Base-by-base conservation (phyloP, 2,113 vertebrate species). In the Microcebus jonahi region DNA sequence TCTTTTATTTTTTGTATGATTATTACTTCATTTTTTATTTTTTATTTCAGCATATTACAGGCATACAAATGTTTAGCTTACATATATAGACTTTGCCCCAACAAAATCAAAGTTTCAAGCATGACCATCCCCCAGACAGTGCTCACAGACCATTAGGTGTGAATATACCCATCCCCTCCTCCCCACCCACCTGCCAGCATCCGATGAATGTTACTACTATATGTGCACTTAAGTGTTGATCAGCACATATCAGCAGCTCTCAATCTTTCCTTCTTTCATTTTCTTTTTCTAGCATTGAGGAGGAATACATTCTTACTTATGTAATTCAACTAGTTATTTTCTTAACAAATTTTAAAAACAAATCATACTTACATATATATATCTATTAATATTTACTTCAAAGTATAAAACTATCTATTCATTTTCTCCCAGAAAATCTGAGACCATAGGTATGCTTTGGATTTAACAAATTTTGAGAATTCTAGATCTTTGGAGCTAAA, bases 401-500 rank as follows among this genome's bases (percentile, higher is more conserved):
- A 75, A 85, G 31, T 7, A n/a, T 23, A 48, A 70, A 76, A 15
- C n/a, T 63, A n/a, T 25, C 8, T 71, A 8, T 21, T 50, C 31
- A 68, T 81, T 76, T 94, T 9, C n/a, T 81, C 12, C 42, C 76
- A 63, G 14, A 4, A 81, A 68, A 81, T 55, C 8, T 68, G 12
- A 68, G n/a, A 85, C 34, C 80, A 71, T 59, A 36, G 42, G 27
- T 91, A 4, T 53, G 6, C 8, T 79, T 89, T 79, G 17, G 9
- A 81, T 75, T 61, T 29, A 93, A 34, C 12, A 76, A 4, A 93
- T 87, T 90, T 95, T 87, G 68, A 63, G 11, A 82, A 88, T 82
- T 82, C 17, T 36, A 90, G 23, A 68, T 61, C 4, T 91, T 80
- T 75, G 55, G 9, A 70, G 71, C 17, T 53, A 10, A 79, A 59